Evolutionary conservation across 1,140 invertebrate genomes (phyloP).

Genomic region (Tetramorium simillimum): DNA sequence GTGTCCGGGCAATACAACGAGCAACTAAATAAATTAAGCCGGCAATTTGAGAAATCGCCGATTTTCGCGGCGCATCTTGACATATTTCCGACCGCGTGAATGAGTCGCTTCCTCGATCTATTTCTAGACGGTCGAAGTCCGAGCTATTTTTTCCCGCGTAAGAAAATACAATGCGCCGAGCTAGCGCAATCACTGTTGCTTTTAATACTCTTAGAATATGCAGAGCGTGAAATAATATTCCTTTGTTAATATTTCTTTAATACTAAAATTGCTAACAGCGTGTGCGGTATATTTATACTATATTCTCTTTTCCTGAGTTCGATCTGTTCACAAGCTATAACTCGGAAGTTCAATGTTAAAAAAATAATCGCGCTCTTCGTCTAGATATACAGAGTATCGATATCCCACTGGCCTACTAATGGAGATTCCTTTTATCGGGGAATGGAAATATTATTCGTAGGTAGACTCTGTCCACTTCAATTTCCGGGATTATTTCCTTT

Average conservation of each 20-base stretch:
- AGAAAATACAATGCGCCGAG: neutral
- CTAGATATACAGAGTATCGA: neutral
- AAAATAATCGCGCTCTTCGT: slow-evolving; percentile 44
- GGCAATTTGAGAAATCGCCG: neutral
- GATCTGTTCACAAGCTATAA: neutral
- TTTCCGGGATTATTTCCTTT: slow-evolving; percentile 71
- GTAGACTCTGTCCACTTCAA: slow-evolving; percentile 68
- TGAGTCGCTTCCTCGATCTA: neutral
- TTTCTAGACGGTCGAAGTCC: neutral
- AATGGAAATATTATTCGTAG: slow-evolving; percentile 58
- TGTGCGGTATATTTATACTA: neutral
- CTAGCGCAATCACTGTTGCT: neutral
- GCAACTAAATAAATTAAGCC: slow-evolving; percentile 78
- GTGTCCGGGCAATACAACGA: slow-evolving; percentile 28
- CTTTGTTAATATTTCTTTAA: neutral
- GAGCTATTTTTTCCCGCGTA: neutral
- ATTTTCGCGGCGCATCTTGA: neutral
- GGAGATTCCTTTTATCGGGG: slow-evolving; percentile 22
- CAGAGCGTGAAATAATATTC: neutral
- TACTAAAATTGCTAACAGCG: neutral
- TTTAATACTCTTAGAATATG: slow-evolving; percentile 4
- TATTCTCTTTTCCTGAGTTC: neutral
- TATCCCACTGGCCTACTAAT: slow-evolving; percentile 45
- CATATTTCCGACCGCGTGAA: neutral
- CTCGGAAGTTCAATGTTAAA: neutral